phyloP scores from a whole-genome alignment of 2,888 invertebrate genomes.

The Eristalis tenax region DNA sequence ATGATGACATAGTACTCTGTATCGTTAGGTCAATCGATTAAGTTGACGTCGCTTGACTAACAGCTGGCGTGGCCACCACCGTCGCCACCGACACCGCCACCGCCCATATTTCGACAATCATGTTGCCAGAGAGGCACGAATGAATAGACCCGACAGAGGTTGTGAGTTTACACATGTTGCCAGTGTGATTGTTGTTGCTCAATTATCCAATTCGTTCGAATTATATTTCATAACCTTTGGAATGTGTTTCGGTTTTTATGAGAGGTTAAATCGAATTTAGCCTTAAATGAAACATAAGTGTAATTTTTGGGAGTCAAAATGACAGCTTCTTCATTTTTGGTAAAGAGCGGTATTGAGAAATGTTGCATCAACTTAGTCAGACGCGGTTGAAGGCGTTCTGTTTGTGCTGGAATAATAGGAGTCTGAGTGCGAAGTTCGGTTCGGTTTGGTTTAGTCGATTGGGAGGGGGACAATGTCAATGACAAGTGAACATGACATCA shows the following conservation, averaged over 20 bases:
- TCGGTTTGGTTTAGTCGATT: neutral
- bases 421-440: neutral
- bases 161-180: constrained; percentile 48
- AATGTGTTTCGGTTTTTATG: constrained; percentile 47
- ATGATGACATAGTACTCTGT: constrained; percentile 49
- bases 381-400: neutral
- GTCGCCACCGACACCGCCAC: constrained; percentile 35
- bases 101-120: constrained; percentile 56
- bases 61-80: neutral
- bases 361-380: constrained; percentile 10
- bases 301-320: constrained; percentile 21
- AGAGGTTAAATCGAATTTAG: constrained; percentile 59
- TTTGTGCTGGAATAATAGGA: neutral
- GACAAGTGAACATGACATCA: constrained; percentile 12
- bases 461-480: constrained; percentile 4
- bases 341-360: constrained; percentile 30
- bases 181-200: constrained; percentile 58
- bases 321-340: constrained; percentile 51
- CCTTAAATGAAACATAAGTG: constrained; percentile 47
- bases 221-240: constrained; percentile 61
- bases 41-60: constrained; percentile 26
- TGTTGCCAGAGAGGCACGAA: constrained; percentile 52
- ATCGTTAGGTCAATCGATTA: constrained; percentile 66
- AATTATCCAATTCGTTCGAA: constrained; percentile 68
- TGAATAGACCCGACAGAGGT: neutral